Evolutionary conservation across 2,797 vertebrate genomes (phyloP), one percentile per base, ranked within the genome.

Genomic region (Rhyacichthys aspro): DNA sequence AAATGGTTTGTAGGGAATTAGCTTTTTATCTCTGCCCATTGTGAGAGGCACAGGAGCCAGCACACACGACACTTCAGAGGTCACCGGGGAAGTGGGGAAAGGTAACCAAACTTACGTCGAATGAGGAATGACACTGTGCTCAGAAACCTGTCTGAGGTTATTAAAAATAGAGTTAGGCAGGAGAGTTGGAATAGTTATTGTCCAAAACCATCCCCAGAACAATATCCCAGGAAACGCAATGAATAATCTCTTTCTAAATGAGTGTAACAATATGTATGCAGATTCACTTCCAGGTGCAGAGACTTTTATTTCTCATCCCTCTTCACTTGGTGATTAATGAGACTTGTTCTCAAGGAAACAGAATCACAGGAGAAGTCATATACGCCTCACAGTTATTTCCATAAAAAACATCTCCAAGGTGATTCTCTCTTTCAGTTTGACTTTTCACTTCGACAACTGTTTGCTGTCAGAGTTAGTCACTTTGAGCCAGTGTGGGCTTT

Each of bases 41-140:
- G 48, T 19, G 8, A 33, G 18, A 42, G 16, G 23, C 23, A 28
- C 9, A 1, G 9, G 0, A 3, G 49, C 53, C 15, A 52, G 64
- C 44, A 59, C 47, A 70, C 3, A 47, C 32, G 46, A 69, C 62
- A 56, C 41, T 63, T 53, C 42, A 18, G 49, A 77, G 58, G 69
- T 53, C 63, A 73, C 28, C 11, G 4, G 3, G 0, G 41, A 49
- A 11, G 28, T 19, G 49, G 9, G 10, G 11, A 8, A 15, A 59
- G 9, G 19, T 37, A 46, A 63, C 59, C 9, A 10, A 23, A 59
- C 2, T 43, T 9, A 1, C 0, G 60, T 50, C 12, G 18, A 11
- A 17, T 23, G 33, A 41, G 46, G 7, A 53, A 56, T 14, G 11
- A 34, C 47, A 43, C 56, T 37, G 39, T 43, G 28, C 7, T 58